Percentiles rank a stretch among this genome's conserved stretches.
These are phyloP conservation scores for Notolabrus celidotus DNA, from an alignment of 2,797 vertebrate species.

Conservation along the genomic window DNA sequence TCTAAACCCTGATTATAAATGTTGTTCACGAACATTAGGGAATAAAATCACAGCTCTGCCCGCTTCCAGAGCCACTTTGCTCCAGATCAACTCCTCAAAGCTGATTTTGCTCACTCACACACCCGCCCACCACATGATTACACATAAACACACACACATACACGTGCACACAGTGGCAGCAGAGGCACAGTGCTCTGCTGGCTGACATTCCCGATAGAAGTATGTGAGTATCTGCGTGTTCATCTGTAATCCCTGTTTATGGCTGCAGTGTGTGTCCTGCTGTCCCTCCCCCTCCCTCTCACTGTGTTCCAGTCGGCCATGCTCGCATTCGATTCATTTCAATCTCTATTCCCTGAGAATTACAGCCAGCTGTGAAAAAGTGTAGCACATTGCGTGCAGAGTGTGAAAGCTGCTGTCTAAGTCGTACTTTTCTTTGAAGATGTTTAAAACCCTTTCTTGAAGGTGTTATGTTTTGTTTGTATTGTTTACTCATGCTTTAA, in stretches of 20 bases:
- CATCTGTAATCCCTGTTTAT: constrained; percentile 79
- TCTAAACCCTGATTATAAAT: constrained; percentile 64
- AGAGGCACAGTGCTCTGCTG: constrained; percentile 37
- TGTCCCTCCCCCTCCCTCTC: constrained; percentile 42
- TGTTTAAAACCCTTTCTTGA: constrained; percentile 48
- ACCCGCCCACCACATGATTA: constrained; percentile 46
- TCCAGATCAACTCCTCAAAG: constrained; percentile 73
- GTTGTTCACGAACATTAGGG: constrained; percentile 59
- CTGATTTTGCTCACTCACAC: constrained; percentile 68
- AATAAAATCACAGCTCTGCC: constrained; percentile 65
- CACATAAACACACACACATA: constrained; percentile 20
- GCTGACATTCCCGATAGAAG: constrained; percentile 62
- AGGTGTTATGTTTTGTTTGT: constrained; percentile 50
- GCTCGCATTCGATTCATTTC: constrained; percentile 56
- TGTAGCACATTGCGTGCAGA: constrained; percentile 30
- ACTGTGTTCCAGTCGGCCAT: constrained; percentile 29
- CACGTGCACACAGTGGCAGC: constrained; percentile 30
- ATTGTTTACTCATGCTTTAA: constrained; percentile 58
- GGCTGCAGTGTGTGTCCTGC: constrained; percentile 52
- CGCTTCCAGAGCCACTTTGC: constrained; percentile 72
- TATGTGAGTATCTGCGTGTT: constrained; percentile 67
- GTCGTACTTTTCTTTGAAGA: constrained; percentile 45
- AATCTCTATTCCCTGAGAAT: constrained; percentile 49
- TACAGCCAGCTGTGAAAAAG: constrained; percentile 41
- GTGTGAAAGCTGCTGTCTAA: constrained; percentile 38